phyloP scores from a whole-genome alignment of 35 echinoderm and acorn worm species.

The Ophiothrix spiculata region DNA sequence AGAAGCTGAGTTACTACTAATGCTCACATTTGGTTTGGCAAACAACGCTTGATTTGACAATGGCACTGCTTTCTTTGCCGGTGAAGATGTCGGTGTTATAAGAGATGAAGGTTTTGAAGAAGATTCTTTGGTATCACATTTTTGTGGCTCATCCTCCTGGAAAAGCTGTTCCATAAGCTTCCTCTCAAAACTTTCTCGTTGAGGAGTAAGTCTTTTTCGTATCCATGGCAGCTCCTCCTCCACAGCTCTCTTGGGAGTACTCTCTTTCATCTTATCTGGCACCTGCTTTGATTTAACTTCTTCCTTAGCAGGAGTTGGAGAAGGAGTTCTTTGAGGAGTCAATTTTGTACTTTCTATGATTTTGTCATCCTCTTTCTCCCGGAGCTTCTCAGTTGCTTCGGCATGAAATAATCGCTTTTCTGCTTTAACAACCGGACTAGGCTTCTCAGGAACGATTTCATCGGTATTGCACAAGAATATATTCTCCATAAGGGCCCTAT shows the following conservation, averaged over 20 bases:
- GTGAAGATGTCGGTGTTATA: neutral
- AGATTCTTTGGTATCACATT: neutral
- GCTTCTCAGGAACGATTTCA: neutral
- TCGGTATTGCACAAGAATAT: neutral
- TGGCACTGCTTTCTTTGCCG: neutral
- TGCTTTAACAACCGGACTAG: constrained; percentile 1
- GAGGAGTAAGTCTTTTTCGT: neutral
- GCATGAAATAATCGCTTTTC: constrained; percentile 4
- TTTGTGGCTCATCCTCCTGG: neutral
- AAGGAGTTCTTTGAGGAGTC: neutral
- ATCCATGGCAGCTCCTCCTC: neutral
- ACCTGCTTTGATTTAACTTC: constrained; percentile 15
- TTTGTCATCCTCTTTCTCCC: neutral
- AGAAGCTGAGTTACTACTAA: neutral
- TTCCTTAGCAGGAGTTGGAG: neutral
- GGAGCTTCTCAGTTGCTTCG: neutral
- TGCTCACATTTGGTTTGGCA: neutral
- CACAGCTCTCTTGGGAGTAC: constrained; percentile 12
- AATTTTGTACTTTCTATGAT: neutral
- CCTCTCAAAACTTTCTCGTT: neutral
- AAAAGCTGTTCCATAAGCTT: neutral
- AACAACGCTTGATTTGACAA: neutral
- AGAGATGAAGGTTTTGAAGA: neutral
- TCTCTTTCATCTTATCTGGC: constrained; percentile 13
- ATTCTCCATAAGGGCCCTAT: neutral